Base-by-base conservation (phyloP, 2,113 vertebrate genomes). In the Colossoma macropomum region DNA sequence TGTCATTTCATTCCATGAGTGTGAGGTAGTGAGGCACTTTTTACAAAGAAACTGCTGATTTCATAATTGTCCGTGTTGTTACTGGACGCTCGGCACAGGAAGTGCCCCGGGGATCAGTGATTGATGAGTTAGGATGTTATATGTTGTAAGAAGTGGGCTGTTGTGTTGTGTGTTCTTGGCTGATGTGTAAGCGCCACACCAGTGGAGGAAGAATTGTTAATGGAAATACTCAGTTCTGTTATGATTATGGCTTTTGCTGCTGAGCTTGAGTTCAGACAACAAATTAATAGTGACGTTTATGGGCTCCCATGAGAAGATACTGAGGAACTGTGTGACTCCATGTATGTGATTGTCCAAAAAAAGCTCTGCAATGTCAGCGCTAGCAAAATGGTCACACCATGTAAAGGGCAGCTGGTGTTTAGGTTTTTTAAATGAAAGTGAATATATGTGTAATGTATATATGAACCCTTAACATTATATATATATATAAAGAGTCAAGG, bases 1-100 rank as follows among this genome's bases (percentile, higher is more conserved):
- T 10, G 28, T 77, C 84, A 90, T 89, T 91, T 90, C 90, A 79
- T 75, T 85, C 16, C 2, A 25, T 15, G 25, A 72, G 83, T 21
- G 73, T 90, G 79, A 75, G 32, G 13, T 45, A 60, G 69, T 69
- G 79, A 52, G 38, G 81, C 23, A 13, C 21, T 34, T 79, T 87
- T 34, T 75, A 82, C 52, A 15, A 63, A 60, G 28, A 16, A 83
- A 75, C n/a, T 38, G 77, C 79, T 77, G 38, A 75, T 45, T 78
- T 91, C 77, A 80, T 85, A 82, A 79, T 80, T 83, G 19, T 28
- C 28, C 16, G 60, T 82, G 81, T 87, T 62, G 50, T 87, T 72
- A 80, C 23, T 87, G 85, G 86, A 86, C 74, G 75, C 52, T 60
- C 30, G 71, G 48, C 54, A 75, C n/a, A 68, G 59, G 75, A 84